Conservation (phyloP, 2,888 invertebrate species). For the Zaprionus bogoriensis region DNA sequence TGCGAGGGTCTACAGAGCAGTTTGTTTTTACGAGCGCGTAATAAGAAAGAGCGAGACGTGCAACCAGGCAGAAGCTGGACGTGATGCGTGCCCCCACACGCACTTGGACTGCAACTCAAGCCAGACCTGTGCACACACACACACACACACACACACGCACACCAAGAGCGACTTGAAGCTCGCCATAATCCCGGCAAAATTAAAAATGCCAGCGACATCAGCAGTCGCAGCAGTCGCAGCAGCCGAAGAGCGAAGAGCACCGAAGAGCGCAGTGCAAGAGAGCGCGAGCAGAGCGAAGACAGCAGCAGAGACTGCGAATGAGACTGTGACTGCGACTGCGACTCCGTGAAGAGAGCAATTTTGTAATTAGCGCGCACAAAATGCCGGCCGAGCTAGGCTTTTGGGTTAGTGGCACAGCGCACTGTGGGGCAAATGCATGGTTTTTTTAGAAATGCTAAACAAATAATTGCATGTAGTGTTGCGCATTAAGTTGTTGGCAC, state of each 20-base stretch:
- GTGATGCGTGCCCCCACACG: slow-evolving; percentile 52
- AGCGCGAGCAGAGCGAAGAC: not conserved
- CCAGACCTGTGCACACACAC: slow-evolving; percentile 28
- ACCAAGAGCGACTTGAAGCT: slow-evolving; percentile 27
- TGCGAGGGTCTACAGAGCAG: too few relatives aligned
- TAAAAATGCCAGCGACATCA: slow-evolving; percentile 53
- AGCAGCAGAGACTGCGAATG: not conserved
- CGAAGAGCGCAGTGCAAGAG: not conserved
- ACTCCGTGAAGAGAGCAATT: slow-evolving; percentile 25
- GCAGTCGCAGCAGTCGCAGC: slow-evolving; percentile 13
- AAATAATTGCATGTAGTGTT: too few relatives aligned
- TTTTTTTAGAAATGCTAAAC: too few relatives aligned
- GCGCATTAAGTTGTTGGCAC: too few relatives aligned
- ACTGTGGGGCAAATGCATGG: too few relatives aligned
- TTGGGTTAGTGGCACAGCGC: slow-evolving; percentile 26
- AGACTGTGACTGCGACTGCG: slow-evolving; percentile 14
- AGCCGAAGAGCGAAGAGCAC: slow-evolving; percentile 17
- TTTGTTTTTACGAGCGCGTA: slow-evolving; percentile 76
- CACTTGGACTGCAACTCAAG: slow-evolving; percentile 24
- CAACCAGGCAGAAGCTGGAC: slow-evolving; percentile 56
- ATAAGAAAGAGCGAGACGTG: slow-evolving; percentile 73
- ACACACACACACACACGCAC: slow-evolving; percentile 14
- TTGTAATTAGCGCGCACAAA: not conserved
- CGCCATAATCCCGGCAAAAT: slow-evolving; percentile 68
- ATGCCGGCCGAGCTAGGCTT: slow-evolving; percentile 18